Conservation (phyloP, 2,797 vertebrate species). For the Poeciliopsis infans region DNA sequence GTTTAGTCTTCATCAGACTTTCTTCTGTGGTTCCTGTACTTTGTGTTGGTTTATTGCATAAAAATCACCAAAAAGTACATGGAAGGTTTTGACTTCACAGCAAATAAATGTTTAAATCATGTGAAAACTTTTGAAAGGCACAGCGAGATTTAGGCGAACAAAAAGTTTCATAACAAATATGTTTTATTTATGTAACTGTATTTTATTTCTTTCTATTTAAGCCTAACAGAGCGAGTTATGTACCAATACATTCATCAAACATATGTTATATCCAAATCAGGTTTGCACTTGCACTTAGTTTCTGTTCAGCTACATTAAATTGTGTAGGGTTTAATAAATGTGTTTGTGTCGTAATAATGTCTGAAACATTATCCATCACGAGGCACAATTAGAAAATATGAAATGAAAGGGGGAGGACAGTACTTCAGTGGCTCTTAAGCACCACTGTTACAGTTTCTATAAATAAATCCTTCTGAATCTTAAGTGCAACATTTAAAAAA, state of each 20-base stretch:
- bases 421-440: constrained; percentile 4
- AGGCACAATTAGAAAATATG: neutral
- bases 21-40: neutral
- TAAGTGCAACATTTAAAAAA: neutral
- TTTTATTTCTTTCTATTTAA: neutral
- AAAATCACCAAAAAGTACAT: neutral
- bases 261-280: neutral
- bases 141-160: neutral
- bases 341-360: neutral
- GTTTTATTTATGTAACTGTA: neutral
- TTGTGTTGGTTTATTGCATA: neutral
- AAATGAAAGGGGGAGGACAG: neutral
- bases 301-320: neutral
- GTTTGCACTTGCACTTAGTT: neutral
- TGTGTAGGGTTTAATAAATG: neutral
- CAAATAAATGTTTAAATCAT: neutral
- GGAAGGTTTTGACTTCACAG: neutral
- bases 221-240: neutral
- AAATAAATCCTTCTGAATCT: constrained; percentile 5
- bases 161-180: neutral
- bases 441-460: neutral
- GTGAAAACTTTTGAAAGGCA: neutral
- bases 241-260: neutral
- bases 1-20: neutral
- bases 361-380: neutral